Base-by-base conservation (phyloP, 64 coral and sea anemone genomes). In the Catalaphyllia jardinei region DNA sequence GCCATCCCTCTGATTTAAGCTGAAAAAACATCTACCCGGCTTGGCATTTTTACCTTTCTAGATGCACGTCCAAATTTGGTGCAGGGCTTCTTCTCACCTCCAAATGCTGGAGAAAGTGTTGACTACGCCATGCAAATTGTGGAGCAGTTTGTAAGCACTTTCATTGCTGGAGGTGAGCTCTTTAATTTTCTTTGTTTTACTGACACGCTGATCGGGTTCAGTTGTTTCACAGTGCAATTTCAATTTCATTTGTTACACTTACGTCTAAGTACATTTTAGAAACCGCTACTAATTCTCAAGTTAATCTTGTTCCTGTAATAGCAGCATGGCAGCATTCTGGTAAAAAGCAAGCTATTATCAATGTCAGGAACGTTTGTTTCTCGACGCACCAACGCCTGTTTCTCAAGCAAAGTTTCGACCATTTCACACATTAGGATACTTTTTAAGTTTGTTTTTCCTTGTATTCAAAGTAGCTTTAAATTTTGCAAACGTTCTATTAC, bases 81-180 rank as follows among this genome's bases (percentile, higher is more conserved):
- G 10, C 62, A 71, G 10, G 3, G 3, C 5, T 8, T 10, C 6
- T 25, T 8, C 19, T 1, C 2, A 8, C 20, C 25, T 10, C 3
- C 24, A 67, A 24, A 67, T 25, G 22, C 64, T 20, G 54, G 24
- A 30, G 51, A 79, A 54, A 27, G 18, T 31, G 52, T 61, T 30
- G 55, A 80, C 5, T 1, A 61, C 78, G 55, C 78, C 52, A 30
- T 61, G 18, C 54, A 80, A 61, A 61, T 61, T 19, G 29, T 61
- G 78, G 78, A 80, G 25, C 52, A 29, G 2, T 30, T 80, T 80
- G 12, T 80, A 29, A 80, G 17, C 78, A 80, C 52, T 25, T 28
- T 80, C 25, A 4, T 80, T 15, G 15, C 27, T 7, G 52, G 52
- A 61, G 78, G 78, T 80, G 29, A 80, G 78, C 49, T 25, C 15